phyloP scores from a whole-genome alignment of 2,797 vertebrate genomes.

The Falco naumanni region DNA sequence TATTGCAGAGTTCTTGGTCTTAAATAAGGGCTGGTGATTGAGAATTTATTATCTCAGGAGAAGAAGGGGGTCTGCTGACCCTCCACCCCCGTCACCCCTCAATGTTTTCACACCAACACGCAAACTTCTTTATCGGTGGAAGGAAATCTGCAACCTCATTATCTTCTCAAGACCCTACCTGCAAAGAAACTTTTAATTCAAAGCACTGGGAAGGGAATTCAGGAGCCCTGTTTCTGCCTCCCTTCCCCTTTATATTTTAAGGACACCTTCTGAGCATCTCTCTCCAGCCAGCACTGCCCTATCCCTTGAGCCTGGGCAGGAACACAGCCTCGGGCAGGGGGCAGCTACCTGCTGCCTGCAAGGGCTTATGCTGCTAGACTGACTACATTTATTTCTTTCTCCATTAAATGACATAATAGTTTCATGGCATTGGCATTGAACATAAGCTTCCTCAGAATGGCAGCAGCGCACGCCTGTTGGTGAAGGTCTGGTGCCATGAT shows the following conservation, averaged over 20 bases:
- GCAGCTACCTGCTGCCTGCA: background rate
- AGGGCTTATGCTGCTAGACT: background rate
- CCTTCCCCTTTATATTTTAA: background rate
- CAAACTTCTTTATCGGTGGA: background rate
- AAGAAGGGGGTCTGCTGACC: background rate
- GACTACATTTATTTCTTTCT: background rate
- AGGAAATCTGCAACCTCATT: background rate
- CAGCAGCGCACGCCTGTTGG: background rate
- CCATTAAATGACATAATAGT: background rate
- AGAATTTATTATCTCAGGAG: background rate
- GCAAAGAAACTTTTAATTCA: constrained; percentile 55
- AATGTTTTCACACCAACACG: background rate
- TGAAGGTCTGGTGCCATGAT: background rate
- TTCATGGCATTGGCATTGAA: background rate
- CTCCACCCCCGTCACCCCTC: background rate
- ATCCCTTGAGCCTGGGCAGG: background rate
- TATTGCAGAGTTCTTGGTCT: background rate
- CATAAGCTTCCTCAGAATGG: background rate
- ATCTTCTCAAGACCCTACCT: background rate
- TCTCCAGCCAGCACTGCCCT: background rate
- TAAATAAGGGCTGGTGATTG: background rate
- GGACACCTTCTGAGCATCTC: background rate
- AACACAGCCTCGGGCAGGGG: background rate
- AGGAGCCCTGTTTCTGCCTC: background rate
- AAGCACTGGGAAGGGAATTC: background rate